Evolutionary conservation across 23 tunicate genomes (phyloP), one percentile per base, ranked within the genome.

Genomic region (Phallusia fumigata): DNA sequence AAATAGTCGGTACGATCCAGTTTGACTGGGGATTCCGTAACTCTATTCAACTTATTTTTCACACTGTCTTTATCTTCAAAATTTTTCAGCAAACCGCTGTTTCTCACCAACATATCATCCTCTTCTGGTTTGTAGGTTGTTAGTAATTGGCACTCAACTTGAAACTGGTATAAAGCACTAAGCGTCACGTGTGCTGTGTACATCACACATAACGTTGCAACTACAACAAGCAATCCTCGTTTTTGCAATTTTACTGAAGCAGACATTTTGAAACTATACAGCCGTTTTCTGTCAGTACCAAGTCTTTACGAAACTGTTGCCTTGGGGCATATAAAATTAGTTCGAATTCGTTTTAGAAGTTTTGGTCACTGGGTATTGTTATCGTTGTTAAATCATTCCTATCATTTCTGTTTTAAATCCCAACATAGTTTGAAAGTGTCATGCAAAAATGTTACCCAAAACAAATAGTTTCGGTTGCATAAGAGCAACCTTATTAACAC

Each of bases 1-100:
- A 87, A 87, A 75, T 87, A 87, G 40, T 87, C 86, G 5, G 82
- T 82, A 35, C 83, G 77, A 3, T 74, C 35, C 22, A 74, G 19
- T 28, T 30, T 74, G 1, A 19, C 12, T 30, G n/a, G 35, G 10
- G 44, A 21, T 74, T 74, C 77, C 13, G 77, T 32, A 2, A 30
- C 40, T 32, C 12, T 74, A 5, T 65, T 65, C 12, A 33, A 33
- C 44, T 32, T 30, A 15, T 31, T 33, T 74, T 31, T 74, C 12
- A 40, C 5, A 3, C 10, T 5, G 10, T 10, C 47, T 40, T 40
- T 10, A 10, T 10, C 10, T 40, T 40, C 10, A 10, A 40, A 40
- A 40, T 40, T 40, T 40, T 40, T 10, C 47, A 40, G 47, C 47
- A 40, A 40, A 58, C 28, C 69, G 16, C 1, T 1, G 8, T 58